Base-by-base conservation (phyloP, 1,140 invertebrate genomes). In the Lordiphosa collinella region DNA sequence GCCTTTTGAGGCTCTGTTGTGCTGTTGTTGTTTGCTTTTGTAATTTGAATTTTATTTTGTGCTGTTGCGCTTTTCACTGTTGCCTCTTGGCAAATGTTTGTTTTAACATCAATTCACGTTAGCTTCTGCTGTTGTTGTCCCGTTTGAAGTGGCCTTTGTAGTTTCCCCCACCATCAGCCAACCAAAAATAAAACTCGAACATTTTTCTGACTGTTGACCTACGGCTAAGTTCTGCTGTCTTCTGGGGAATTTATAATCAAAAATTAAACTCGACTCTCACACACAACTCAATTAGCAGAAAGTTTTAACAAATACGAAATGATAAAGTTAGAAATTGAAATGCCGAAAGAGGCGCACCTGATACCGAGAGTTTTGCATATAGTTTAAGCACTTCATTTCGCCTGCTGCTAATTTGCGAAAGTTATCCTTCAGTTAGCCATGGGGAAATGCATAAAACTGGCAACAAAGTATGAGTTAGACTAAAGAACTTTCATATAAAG, bases 121-220 rank as follows among this genome's bases (percentile, higher is more conserved):
- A 36, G 58, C 31, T 34, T 36, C 38, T 37, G 47, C 52, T 62
- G 52, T 67, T 66, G 41, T 22, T 51, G 38, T 41, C 41, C 29
- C 52, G 63, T 78, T 78, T 78, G 74, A 78, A 80, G 75, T 60
- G 50, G 47, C 38, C 67, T 76, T 76, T 76, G 73, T 71, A 70
- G 61, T 59, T 58, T 35, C 6, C 13, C 9, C 44, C 1, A 1
- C 9, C 3, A 5, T 6, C 11, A 4, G 3, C 12, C 10, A 32
- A 41, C 14, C 38, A 14, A 14, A 41, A 22, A 22, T 11, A 11
- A 9, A 22, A 16, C 11, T 36, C 22, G 52, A 62, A 62, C 46
- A 54, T 59, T 58, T 47, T 47, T 8, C 9, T 43, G 11, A 43
- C n/a, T 64, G 48, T 68, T 63, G 62, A 72, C 52, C 53, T 55